These are phyloP conservation scores for Cecropterus lyciades DNA, from an alignment of 1,140 invertebrate species.

Conservation along the genomic window DNA sequence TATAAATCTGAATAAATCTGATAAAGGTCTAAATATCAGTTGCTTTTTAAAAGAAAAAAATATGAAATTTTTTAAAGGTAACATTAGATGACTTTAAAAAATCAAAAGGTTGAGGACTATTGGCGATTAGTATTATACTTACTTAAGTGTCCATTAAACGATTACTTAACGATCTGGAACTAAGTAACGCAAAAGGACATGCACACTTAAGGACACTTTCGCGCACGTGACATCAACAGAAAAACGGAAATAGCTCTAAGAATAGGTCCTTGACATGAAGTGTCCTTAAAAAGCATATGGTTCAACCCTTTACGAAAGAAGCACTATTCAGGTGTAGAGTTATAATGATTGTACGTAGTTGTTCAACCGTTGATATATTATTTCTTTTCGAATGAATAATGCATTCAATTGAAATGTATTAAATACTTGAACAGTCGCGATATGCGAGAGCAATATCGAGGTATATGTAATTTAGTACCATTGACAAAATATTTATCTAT, in stretches of 20 bases:
- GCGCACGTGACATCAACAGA: constrained; percentile 58
- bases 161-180: constrained; percentile 42
- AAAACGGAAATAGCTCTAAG: constrained; percentile 39
- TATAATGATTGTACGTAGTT: neutral
- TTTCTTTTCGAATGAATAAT: neutral
- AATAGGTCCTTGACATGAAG: constrained; percentile 41
- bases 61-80: too few relatives aligned
- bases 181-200: constrained; percentile 39
- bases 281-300: constrained; percentile 51
- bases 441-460: too few relatives aligned
- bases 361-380: neutral
- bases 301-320: constrained; percentile 14
- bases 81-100: too few relatives aligned
- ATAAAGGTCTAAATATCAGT: too few relatives aligned
- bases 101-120: constrained; percentile 3
- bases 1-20: too few relatives aligned
- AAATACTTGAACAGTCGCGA: too few relatives aligned
- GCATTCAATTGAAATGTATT: too few relatives aligned
- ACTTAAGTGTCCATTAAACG: constrained; percentile 35
- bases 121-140: neutral
- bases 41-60: too few relatives aligned
- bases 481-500: too few relatives aligned
- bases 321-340: constrained; percentile 15
- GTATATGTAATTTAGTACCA: too few relatives aligned
- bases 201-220: constrained; percentile 52